Evolutionary conservation across 2,113 vertebrate species (phyloP), one percentile per base, ranked within the genome.

Genomic region (Herpetotheres cachinnans): DNA sequence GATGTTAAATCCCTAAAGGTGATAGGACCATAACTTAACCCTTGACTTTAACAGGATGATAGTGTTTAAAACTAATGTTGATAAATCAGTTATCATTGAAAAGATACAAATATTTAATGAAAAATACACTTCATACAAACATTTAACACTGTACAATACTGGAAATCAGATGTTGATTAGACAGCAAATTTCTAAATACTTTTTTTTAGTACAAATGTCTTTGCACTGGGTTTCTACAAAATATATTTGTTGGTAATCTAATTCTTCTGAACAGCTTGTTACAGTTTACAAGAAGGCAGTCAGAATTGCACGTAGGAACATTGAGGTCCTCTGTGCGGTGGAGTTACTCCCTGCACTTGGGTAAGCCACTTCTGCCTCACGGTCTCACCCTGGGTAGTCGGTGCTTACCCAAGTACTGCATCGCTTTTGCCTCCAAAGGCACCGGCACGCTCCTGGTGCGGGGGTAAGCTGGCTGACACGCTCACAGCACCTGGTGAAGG

Each of bases 281-380:
- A 27, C 24, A 30, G 9, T 14, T 66, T 70, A 36, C 13, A 66
- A 30, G 52, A 19, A 54, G 6, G 30, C 10, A n/a, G 20, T 77
- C 21, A 44, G 72, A 89, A 56, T 6, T 7, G 16, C 5, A 10
- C 8, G 1, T 6, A 30, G 36, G 32, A 54, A 58, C 4, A 22
- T 1, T 38, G 58, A 67, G 42, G 29, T 44, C 10, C 18, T 50
- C 24, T 38, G 26, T 14, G 16, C 2, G 0, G 32, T 11, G 11
- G 59, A 59, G 27, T 44, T 86, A 50, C 4, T 47, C 46, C 32
- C 17, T 20, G n/a, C 1, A 0, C 36, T 36, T 1, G 1, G 7
- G 10, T 13, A 27, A 95, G 12, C 10, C n/a, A 0, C 32, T 70
- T 63, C 19, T 30, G 9, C 32, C 44, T 49, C 16, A 6, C 1